A percentile compares a stretch with the other conserved stretches of the same genome.
Conservation (phyloP, 2,797 vertebrate species). For the Carapus acus region DNA sequence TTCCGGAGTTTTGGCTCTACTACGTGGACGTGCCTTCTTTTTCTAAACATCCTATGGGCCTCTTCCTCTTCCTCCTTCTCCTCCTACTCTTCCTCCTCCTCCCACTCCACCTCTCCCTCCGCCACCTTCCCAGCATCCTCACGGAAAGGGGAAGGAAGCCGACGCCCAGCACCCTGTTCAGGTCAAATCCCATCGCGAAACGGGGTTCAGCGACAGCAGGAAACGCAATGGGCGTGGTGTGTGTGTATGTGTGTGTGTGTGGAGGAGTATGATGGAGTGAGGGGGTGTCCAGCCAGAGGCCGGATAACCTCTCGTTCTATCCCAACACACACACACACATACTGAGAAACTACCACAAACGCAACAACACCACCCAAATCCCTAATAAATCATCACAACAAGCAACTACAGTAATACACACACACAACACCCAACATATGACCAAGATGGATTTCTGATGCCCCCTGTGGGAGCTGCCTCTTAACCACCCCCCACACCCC, state of each 20-base stretch:
- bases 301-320: too few relatives aligned
- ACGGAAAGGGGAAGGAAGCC: slow-evolving; percentile 59
- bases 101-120: slow-evolving; percentile 21
- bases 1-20: slow-evolving; percentile 30
- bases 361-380: too few relatives aligned
- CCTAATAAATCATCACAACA: too few relatives aligned
- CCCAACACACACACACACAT: too few relatives aligned
- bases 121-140: slow-evolving; percentile 7
- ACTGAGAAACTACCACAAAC: too few relatives aligned
- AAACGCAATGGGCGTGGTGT: slow-evolving; percentile 44
- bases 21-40: slow-evolving; percentile 35
- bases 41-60: slow-evolving; percentile 45
- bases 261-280: slow-evolving; percentile 47
- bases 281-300: not conserved
- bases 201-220: slow-evolving; percentile 50
- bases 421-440: too few relatives aligned
- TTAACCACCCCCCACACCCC: too few relatives aligned
- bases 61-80: not conserved
- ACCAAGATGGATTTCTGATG: too few relatives aligned
- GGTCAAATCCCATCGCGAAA: slow-evolving; percentile 38
- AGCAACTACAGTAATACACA: too few relatives aligned
- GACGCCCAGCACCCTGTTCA: slow-evolving; percentile 39
- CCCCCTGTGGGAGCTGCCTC: too few relatives aligned
- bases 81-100: not conserved
- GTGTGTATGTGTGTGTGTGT: slow-evolving; percentile 22